Evolutionary conservation across 1,140 invertebrate species (phyloP), one percentile per base, ranked within the genome.

Genomic region (Atta cephalotes): DNA sequence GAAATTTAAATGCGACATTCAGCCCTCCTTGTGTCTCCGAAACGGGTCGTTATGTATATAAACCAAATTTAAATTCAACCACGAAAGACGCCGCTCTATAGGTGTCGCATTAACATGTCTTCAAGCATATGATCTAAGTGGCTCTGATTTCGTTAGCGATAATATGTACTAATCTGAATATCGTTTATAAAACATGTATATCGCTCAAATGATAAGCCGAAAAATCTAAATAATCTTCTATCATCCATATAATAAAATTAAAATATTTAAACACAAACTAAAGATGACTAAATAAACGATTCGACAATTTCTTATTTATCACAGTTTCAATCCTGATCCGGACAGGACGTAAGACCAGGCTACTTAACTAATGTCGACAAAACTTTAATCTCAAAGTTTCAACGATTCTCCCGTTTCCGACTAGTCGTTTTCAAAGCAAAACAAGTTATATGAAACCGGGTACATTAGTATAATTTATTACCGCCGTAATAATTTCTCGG

Each of bases 41-140:
- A 76, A 84, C 28, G 70, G 5, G 49, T 51, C 39, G 39, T 74
- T 74, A 84, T 76, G 56, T 45, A 76, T 80, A 56, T 60, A 21
- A 84, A 56, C 18, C 14, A 12, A 62, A 84, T 84, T 62, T 84
- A 84, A 62, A 84, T 51, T 51, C 70, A 76, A 82, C 31, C 35
- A 16, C 53, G 28, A 21, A 68, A 70, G n/a, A n/a, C n/a, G 28
- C 12, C 78, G 25, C 6, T 28, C 10, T 56, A 25, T 70, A 82
- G 25, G 16, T 70, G 65, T 39, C 39, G 31, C 56, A 62, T 74
- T 82, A 60, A 84, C 39, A 21, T 62, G n/a, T 18, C 9, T 25
- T 80, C 35, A 51, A 62, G 39, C 25, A 31, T 18, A 51, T 70
- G 21, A 51, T 21, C 4, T n/a, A 70, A 70, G 18, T 56, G 4